Evolutionary conservation across 2,797 vertebrate species (phyloP).

Genomic region (Salarias fasciatus): DNA sequence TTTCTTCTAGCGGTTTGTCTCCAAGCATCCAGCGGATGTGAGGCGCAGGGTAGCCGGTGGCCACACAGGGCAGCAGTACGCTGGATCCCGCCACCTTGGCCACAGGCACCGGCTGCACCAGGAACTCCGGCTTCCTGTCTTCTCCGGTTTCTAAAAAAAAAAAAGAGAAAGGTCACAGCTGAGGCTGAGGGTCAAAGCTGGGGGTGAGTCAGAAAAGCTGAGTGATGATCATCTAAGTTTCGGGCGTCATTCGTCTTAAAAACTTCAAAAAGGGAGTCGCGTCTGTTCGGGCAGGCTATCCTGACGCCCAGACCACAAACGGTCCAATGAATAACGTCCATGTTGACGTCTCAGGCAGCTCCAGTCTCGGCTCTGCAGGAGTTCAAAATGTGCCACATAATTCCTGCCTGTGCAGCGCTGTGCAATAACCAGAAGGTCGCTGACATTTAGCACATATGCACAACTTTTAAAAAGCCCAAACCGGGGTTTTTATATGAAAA

Average conservation of each 20-base stretch:
- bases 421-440: background rate
- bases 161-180: constrained; percentile 16
- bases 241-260: constrained; percentile 32
- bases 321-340: constrained; percentile 35
- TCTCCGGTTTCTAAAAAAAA: constrained; percentile 82
- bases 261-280: constrained; percentile 40
- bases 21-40: constrained; percentile 86
- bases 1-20: constrained; percentile 80
- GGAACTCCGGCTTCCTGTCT: constrained; percentile 82
- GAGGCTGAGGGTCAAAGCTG: constrained; percentile 5
- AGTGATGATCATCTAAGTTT: constrained; percentile 12
- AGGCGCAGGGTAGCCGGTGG: constrained; percentile 81
- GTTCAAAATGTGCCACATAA: constrained; percentile 21
- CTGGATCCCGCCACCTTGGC: constrained; percentile 81
- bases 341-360: constrained; percentile 23
- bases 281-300: constrained; percentile 2
- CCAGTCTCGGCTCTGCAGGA: constrained; percentile 23
- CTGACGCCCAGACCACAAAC: constrained; percentile 33
- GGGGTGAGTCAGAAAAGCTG: constrained; percentile 1
- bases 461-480: background rate
- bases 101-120: constrained; percentile 81
- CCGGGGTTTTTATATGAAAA: constrained; percentile 3
- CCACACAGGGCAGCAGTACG: constrained; percentile 87
- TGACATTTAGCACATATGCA: background rate
- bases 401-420: constrained; percentile 3